Evolutionary conservation across 2,113 vertebrate genomes (phyloP).

Genomic region (Tretioscincus oriximinensis): DNA sequence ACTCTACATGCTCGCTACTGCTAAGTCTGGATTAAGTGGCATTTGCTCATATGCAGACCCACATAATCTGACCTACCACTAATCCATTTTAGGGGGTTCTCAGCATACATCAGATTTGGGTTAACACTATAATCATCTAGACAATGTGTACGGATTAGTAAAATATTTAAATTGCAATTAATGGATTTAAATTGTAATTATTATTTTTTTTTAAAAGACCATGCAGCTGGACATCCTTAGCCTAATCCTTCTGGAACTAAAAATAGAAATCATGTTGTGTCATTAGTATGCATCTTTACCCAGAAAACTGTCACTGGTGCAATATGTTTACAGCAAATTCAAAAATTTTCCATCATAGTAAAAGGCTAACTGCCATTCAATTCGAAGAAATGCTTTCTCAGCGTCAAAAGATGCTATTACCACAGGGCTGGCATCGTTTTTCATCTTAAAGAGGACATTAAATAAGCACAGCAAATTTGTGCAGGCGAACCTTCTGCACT

Average conservation of each 20-base stretch:
- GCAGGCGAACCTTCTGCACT: conserved; percentile 63
- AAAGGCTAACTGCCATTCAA: conserved; percentile 66
- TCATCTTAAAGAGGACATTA: conserved; percentile 75
- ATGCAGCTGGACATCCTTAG: conserved; percentile 39
- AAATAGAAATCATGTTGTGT: conserved; percentile 28
- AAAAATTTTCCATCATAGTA: conserved; percentile 63
- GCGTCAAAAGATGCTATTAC: conserved; percentile 70
- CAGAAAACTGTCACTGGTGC: conserved; percentile 43
- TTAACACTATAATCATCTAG: too few relatives aligned
- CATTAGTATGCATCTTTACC: conserved; percentile 40
- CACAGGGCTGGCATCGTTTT: conserved; percentile 66
- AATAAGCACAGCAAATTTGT: conserved; percentile 73
- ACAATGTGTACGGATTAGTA: too few relatives aligned
- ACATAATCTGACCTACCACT: too few relatives aligned
- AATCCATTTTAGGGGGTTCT: too few relatives aligned
- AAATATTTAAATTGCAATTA: too few relatives aligned
- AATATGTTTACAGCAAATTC: conserved; percentile 62
- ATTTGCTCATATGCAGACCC: too few relatives aligned
- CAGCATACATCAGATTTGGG: too few relatives aligned
- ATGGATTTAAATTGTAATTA: too few relatives aligned
- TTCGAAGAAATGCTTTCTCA: conserved; percentile 66
- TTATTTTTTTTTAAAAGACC: background rate
- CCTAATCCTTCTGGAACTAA: conserved; percentile 39
- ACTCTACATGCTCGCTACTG: too few relatives aligned
- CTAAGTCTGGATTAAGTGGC: too few relatives aligned